Conservation (phyloP, 2,113 vertebrate species). For the Notothenia rossii region DNA sequence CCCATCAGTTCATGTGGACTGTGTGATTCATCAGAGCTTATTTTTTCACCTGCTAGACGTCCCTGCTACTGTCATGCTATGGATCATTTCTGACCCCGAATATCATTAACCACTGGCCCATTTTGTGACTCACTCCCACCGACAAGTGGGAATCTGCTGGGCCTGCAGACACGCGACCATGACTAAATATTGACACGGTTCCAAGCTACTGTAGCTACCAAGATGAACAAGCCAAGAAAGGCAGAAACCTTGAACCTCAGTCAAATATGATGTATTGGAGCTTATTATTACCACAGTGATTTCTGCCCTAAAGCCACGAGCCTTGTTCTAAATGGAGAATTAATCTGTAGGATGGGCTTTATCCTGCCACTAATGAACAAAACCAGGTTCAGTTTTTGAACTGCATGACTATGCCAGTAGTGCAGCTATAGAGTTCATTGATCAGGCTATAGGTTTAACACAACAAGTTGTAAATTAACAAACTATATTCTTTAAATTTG, state of each 20-base stretch:
- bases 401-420: conserved; percentile 17
- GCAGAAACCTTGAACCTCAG: conserved; percentile 57
- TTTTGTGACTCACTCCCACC: conserved; percentile 65
- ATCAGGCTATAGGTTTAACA: conserved; percentile 17
- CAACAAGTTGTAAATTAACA: conserved; percentile 34
- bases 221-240: conserved; percentile 62
- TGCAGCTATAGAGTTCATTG: conserved; percentile 42
- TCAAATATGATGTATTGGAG: conserved; percentile 60
- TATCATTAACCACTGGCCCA: conserved; percentile 28
- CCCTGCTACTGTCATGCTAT: conserved; percentile 18
- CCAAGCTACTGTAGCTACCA: conserved; percentile 70
- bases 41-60: conserved; percentile 59
- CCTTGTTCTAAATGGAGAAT: conserved; percentile 50
- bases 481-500: conserved; percentile 3
- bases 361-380: conserved; percentile 49
- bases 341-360: conserved; percentile 43
- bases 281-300: conserved; percentile 50
- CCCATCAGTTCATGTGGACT: not conserved
- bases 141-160: conserved; percentile 55
- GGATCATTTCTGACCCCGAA: conserved; percentile 36
- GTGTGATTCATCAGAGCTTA: conserved; percentile 46
- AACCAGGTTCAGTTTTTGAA: conserved; percentile 28
- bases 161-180: conserved; percentile 69
- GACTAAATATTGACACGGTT: conserved; percentile 63
- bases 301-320: conserved; percentile 35